phyloP scores from a whole-genome alignment of 2,888 invertebrate genomes.

The Cryptocephalus moraei region DNA sequence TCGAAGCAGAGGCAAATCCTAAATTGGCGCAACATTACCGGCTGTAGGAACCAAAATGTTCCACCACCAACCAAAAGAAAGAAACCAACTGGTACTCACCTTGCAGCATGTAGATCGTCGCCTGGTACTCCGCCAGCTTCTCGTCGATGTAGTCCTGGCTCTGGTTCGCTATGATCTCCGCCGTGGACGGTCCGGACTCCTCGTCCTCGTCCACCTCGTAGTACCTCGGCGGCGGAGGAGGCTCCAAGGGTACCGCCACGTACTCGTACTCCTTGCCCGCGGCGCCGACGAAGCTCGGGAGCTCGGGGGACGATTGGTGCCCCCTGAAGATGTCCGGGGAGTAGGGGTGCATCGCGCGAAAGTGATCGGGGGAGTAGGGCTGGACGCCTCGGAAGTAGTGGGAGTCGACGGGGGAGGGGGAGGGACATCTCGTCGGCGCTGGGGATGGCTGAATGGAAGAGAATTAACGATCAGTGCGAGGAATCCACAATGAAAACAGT shows the following conservation, averaged over 20 bases:
- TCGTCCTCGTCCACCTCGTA: conserved; percentile 50
- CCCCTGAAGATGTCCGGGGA: conserved; percentile 31
- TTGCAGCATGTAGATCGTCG: conserved; percentile 82
- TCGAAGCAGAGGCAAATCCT: no score
- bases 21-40: no score
- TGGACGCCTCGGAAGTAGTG: conserved; percentile 28
- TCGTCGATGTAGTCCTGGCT: conserved; percentile 92
- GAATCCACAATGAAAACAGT: no score
- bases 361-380: conserved; percentile 26
- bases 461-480: no score
- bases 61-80: neutral
- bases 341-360: conserved; percentile 12
- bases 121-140: conserved; percentile 86
- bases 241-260: conserved; percentile 65
- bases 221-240: conserved; percentile 38
- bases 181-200: conserved; percentile 74
- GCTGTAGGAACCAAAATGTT: neutral
- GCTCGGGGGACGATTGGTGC: conserved; percentile 22
- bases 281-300: conserved; percentile 23
- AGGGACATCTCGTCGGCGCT: conserved; percentile 43
- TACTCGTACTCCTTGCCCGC: conserved; percentile 55
- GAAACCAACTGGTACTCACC: conserved; percentile 46
- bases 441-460: conserved; percentile 38
- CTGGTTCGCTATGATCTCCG: conserved; percentile 86
- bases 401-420: conserved; percentile 35